Evolutionary conservation across 1,140 invertebrate species (phyloP).

Genomic region (Fopius arisanus): DNA sequence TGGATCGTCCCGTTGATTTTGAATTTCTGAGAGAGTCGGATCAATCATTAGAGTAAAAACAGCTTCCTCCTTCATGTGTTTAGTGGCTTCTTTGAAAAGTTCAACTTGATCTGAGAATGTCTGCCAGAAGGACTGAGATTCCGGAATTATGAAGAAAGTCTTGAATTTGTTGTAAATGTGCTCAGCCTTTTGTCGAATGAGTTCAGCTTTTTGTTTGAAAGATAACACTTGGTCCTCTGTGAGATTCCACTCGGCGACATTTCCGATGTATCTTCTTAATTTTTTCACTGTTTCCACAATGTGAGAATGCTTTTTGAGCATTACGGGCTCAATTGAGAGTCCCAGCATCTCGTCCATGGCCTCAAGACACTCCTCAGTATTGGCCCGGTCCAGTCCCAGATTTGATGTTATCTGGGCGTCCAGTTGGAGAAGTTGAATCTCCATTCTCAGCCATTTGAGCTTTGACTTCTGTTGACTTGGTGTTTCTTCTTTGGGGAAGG

Average conservation of each 20-base stretch:
- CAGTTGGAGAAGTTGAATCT: conserved; percentile 76
- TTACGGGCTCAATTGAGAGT: conserved; percentile 76
- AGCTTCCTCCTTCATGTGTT: conserved; percentile 67
- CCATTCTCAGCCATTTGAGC: conserved; percentile 71
- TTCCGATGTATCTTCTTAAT: conserved; percentile 78
- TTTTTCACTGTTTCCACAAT: conserved; percentile 80
- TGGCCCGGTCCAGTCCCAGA: conserved; percentile 71
- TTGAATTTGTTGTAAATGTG: conserved; percentile 71
- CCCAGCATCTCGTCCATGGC: conserved; percentile 70
- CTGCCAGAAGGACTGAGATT: conserved; percentile 68
- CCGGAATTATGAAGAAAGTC: conserved; percentile 63
- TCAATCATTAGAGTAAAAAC: conserved; percentile 66
- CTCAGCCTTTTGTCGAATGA: conserved; percentile 73
- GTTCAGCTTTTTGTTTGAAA: conserved; percentile 73
- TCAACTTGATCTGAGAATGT: conserved; percentile 67
- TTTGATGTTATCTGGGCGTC: conserved; percentile 78
- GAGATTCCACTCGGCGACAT: conserved; percentile 76
- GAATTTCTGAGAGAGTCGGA: conserved; percentile 34
- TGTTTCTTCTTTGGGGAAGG: neutral
- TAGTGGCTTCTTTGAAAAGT: conserved; percentile 68
- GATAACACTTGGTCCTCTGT: conserved; percentile 66
- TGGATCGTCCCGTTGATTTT: too few species aligned
- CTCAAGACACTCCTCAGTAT: conserved; percentile 71
- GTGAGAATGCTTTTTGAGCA: conserved; percentile 86
- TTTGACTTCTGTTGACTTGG: neutral